Conservation (phyloP, 2,888 invertebrate genomes). For the Anoncus sp. region DNA sequence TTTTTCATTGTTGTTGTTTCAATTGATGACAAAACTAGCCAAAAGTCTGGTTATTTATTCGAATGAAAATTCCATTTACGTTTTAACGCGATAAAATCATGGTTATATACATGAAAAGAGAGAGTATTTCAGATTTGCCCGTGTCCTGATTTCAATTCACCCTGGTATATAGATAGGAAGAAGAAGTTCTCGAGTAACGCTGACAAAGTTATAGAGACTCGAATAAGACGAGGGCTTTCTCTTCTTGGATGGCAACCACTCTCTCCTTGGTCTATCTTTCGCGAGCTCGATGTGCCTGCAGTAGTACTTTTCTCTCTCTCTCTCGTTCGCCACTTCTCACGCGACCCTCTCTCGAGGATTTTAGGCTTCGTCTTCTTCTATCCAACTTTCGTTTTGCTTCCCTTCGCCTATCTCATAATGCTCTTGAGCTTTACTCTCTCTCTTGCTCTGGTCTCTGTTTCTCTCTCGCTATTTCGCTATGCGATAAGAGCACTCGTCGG, state of each 20-base stretch:
- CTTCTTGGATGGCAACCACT: slow-evolving; percentile 39
- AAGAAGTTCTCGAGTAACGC: slow-evolving; percentile 62
- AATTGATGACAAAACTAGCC: not conserved
- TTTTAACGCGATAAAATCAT: slow-evolving; percentile 10
- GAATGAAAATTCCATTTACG: slow-evolving; percentile 5
- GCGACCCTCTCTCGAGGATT: slow-evolving; percentile 40
- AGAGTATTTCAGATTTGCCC: slow-evolving; percentile 22
- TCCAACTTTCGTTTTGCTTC: too few relatives aligned
- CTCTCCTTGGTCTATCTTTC: slow-evolving; percentile 42
- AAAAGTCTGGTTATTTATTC: not conserved
- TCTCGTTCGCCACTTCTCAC: slow-evolving; percentile 44
- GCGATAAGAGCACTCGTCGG: slow-evolving; percentile 77
- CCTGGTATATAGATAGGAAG: slow-evolving; percentile 26
- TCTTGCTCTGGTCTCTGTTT: too few relatives aligned
- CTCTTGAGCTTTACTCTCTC: slow-evolving; percentile 50
- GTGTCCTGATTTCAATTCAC: slow-evolving; percentile 49
- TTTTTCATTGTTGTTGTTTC: too few relatives aligned
- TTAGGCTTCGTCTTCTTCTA: slow-evolving; percentile 27
- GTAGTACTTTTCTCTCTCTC: slow-evolving; percentile 42
- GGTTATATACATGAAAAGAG: slow-evolving; percentile 13
- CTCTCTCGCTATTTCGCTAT: slow-evolving; percentile 38
- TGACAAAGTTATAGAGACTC: slow-evolving; percentile 66
- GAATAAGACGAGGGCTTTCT: slow-evolving; percentile 52
- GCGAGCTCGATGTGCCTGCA: slow-evolving; percentile 43
- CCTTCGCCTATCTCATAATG: slow-evolving; percentile 33